Conservation (phyloP, 2,113 vertebrate species). For the Ondatra zibethicus region DNA sequence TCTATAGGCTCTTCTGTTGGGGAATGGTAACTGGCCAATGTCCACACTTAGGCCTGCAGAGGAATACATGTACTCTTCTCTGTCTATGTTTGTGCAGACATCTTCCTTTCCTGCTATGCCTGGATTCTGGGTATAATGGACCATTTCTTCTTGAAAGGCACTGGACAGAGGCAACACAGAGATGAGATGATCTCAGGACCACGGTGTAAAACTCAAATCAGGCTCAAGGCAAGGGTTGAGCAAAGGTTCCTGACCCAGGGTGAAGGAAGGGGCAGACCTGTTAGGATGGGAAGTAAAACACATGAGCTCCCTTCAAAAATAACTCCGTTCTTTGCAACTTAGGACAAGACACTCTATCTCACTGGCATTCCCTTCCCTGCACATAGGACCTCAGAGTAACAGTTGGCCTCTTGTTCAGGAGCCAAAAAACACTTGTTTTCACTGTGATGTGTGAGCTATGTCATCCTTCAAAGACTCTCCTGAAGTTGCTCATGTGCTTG, state of each 20-base stretch:
- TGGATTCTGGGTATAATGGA: neutral
- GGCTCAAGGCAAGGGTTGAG: neutral
- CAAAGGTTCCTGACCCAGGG: slow-evolving; percentile 24
- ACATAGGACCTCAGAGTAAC: neutral
- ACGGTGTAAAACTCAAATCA: slow-evolving; percentile 37
- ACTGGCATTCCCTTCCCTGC: neutral
- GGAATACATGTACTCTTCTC: neutral
- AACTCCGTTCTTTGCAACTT: neutral
- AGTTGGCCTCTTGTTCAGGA: too few species aligned
- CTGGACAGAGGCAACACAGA: neutral
- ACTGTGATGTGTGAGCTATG: neutral
- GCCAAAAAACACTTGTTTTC: neutral
- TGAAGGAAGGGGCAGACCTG: slow-evolving; percentile 32
- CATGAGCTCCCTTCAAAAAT: neutral
- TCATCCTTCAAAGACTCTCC: neutral
- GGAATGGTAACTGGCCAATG: neutral
- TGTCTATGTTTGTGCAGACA: neutral
- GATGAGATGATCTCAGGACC: neutral
- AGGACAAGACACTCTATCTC: neutral
- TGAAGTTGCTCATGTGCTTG: neutral
- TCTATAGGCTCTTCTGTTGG: slow-evolving; percentile 4
- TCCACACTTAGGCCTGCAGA: neutral
- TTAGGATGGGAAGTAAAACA: neutral
- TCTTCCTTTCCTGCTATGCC: neutral
- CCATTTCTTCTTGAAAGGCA: slow-evolving; percentile 25